A percentile compares a stretch with the other conserved stretches of the same genome.
Conservation (phyloP, 2,888 invertebrate genomes). For the Trachelus troglodyta region DNA sequence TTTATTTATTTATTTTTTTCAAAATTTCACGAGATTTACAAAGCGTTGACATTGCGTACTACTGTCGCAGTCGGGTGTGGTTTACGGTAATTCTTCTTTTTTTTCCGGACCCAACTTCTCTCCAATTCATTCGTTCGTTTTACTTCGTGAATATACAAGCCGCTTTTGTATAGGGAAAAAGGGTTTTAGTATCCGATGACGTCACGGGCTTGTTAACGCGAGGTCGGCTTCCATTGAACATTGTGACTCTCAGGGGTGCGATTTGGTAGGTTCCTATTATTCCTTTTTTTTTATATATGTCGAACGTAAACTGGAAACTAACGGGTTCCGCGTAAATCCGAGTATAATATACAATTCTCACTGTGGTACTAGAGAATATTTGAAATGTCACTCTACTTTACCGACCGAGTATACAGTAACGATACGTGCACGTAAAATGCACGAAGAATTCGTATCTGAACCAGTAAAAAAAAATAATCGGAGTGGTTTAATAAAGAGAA, state of each 20-base stretch:
- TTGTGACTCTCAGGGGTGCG: slow-evolving; percentile 5
- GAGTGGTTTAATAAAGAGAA: not conserved
- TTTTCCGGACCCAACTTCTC: not conserved
- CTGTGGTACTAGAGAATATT: not conserved
- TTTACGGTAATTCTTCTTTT: not conserved
- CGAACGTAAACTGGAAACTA: not conserved
- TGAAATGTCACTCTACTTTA: not conserved
- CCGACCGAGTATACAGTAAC: not conserved
- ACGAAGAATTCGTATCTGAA: not conserved
- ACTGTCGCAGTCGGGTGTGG: not conserved
- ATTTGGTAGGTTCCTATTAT: not conserved
- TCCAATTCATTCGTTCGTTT: slow-evolving; percentile 1
- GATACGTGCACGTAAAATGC: not conserved
- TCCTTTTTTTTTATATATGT: not conserved
- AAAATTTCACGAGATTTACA: not conserved
- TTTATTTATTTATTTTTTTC: not conserved
- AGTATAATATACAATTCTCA: not conserved
- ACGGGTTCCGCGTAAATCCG: not conserved
- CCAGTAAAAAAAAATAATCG: not conserved
- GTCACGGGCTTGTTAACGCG: slow-evolving; percentile 7
- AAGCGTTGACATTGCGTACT: not conserved
- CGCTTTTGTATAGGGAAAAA: not conserved
- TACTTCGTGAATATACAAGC: not conserved
- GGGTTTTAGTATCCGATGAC: not conserved
- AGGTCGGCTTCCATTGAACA: slow-evolving; percentile 4